Evolutionary conservation across 2,888 invertebrate species (phyloP).

Genomic region (Podabrus alpinus): DNA sequence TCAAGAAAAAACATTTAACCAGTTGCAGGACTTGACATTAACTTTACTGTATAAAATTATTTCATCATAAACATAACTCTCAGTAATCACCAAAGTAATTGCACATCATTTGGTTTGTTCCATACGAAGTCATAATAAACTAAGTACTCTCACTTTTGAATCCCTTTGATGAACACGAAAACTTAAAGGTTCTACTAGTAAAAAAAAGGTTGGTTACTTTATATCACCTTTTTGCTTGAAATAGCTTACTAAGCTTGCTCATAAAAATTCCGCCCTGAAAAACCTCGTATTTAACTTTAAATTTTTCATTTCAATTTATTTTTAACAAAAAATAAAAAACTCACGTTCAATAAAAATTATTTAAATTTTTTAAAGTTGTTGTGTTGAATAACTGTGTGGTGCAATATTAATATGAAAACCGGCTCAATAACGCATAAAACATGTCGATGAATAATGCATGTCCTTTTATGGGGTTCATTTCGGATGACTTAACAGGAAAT

Average conservation of each 20-base stretch:
- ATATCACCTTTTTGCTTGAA: neutral
- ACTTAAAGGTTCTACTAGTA: neutral
- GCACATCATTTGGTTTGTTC: too few relatives aligned
- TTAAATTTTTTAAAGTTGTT: neutral
- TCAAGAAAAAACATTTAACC: too few relatives aligned
- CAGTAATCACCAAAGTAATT: too few relatives aligned
- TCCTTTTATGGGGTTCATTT: slow-evolving; percentile 29
- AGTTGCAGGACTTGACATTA: too few relatives aligned
- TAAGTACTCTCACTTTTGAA: too few relatives aligned
- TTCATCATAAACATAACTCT: too few relatives aligned
- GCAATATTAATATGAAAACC: neutral
- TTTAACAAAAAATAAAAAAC: slow-evolving; percentile 10
- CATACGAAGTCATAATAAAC: too few relatives aligned
- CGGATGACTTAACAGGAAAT: slow-evolving; percentile 31
- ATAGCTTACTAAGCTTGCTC: neutral
- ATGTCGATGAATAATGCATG: slow-evolving; percentile 30
- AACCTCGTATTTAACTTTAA: neutral
- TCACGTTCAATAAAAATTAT: slow-evolving; percentile 17
- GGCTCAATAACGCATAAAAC: slow-evolving; percentile 20
- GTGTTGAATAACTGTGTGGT: neutral
- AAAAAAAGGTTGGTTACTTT: neutral
- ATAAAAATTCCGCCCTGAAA: neutral
- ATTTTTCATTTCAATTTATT: neutral
- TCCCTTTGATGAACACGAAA: neutral
- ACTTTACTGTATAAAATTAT: too few relatives aligned